Conservation (phyloP, 2,888 invertebrate genomes). For the Prostheceraeus crozeri region DNA sequence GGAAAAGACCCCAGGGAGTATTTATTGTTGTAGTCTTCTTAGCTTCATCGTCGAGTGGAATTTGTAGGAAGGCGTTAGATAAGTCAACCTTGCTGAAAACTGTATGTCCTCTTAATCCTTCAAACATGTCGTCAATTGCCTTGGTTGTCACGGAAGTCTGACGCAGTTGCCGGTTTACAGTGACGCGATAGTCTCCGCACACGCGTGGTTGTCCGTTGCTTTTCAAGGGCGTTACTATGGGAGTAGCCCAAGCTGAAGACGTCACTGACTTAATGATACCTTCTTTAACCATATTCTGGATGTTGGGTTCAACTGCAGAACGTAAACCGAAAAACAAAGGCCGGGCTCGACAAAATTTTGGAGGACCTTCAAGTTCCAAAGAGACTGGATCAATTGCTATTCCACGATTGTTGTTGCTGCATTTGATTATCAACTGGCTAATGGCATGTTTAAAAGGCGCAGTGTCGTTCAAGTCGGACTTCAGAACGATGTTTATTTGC, state of each 20-base stretch:
- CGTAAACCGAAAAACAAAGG: background rate
- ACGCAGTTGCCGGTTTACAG: constrained; percentile 11
- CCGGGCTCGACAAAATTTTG: background rate
- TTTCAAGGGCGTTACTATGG: constrained; percentile 13
- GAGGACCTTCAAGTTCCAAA: constrained; percentile 6
- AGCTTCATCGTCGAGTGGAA: background rate
- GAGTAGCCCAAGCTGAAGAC: background rate
- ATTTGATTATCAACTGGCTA: constrained; percentile 24
- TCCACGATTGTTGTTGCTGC: constrained; percentile 1
- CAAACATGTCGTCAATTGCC: constrained; percentile 24
- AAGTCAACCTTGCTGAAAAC: constrained; percentile 12
- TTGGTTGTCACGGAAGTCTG: constrained; percentile 1
- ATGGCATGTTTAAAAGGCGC: background rate
- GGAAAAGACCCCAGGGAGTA: constrained; percentile 14
- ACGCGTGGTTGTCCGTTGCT: background rate
- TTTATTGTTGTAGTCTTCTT: background rate
- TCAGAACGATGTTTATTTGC: constrained; percentile 11
- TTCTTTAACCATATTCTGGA: constrained; percentile 12
- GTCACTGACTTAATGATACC: background rate
- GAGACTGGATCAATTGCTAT: constrained; percentile 5
- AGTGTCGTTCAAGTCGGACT: too few relatives aligned
- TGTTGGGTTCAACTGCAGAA: background rate
- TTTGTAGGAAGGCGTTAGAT: constrained; percentile 12
- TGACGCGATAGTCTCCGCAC: constrained; percentile 10
- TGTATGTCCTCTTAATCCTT: constrained; percentile 2